A percentile compares a stretch with the other conserved stretches of the same genome.
Evolutionary conservation across 1,140 invertebrate genomes (phyloP).

Genomic region (Diploscapter pachys): DNA sequence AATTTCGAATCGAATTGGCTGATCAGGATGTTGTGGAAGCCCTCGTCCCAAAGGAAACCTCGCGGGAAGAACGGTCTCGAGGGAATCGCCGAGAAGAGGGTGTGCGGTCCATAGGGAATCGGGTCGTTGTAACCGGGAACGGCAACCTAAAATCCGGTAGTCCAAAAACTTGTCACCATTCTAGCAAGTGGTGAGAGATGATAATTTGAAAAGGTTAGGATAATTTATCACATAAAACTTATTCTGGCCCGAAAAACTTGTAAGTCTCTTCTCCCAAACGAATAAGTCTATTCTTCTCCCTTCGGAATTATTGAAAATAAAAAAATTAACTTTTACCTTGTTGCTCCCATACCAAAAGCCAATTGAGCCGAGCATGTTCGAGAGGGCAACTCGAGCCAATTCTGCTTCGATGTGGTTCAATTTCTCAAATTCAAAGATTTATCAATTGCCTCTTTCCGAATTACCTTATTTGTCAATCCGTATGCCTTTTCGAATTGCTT

Average conservation of each 20-base stretch:
- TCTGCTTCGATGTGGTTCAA: conserved; percentile 70
- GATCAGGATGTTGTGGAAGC: conserved; percentile 92
- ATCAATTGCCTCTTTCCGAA: neutral
- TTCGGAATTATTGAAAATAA: conserved; percentile 3
- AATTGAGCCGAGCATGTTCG: conserved; percentile 90
- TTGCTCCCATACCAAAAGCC: conserved; percentile 94
- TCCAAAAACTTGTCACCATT: too few species aligned
- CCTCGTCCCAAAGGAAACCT: conserved; percentile 99
- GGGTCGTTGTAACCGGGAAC: neutral
- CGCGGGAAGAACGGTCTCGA: conserved; percentile 95
- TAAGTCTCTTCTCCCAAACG: conserved; percentile 9
- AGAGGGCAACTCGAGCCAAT: conserved; percentile 82
- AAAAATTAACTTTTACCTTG: conserved; percentile 66
- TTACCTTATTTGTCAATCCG: conserved; percentile 4
- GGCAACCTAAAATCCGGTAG: neutral
- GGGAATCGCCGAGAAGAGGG: conserved; percentile 83
- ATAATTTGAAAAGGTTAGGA: too few species aligned
- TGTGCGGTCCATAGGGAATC: conserved; percentile 35
- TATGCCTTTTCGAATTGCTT: conserved; percentile 18
- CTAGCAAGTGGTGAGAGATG: too few species aligned
- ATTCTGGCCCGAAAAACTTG: too few species aligned
- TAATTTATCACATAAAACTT: too few species aligned
- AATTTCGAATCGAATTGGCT: conserved; percentile 83
- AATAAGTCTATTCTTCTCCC: neutral
- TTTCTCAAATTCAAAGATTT: conserved; percentile 48